Evolutionary conservation across 2,113 vertebrate species (phyloP), one percentile per base, ranked within the genome.

Genomic region (Crotalus horridus): DNA sequence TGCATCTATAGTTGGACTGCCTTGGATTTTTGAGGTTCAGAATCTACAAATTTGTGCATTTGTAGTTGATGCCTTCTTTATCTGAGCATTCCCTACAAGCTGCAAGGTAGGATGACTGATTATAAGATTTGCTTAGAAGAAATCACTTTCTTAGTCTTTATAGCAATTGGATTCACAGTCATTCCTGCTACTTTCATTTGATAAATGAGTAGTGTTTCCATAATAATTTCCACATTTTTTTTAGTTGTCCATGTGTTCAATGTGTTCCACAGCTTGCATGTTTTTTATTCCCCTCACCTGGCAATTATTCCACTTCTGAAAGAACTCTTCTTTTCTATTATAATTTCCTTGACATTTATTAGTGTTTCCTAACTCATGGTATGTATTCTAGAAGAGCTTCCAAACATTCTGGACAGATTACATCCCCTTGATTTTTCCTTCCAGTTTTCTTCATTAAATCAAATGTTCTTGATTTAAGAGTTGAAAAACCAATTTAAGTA

Each of bases 171-270:
- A 58, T 51, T 26, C 48, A 87, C 26, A 64, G 26, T 46, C 55
- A 87, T 29, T 11, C 39, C n/a, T 48, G 20, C 58, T 12, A 29
- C 53, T 55, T n/a, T 85, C 43, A 43, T 61, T 87, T 48, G n/a
- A n/a, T 15, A 51, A 53, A 24, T 43, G 46, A 55, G 51, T 55
- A 33, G 48, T 51, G 54, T 61, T 88, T 26, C n/a, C 33, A 54
- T 17, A 23, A 43, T 69, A n/a, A 54, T 33, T 74, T 69, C n/a
- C 51, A 46, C 64, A 88, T 74, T 74, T 61, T n/a, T 89, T 87
- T 43, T 3, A 43, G 3, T 1, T 0, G 0, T 0, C 0, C 15
- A 5, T 15, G 2, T n/a, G 46, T 48, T 91, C 90, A 59, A 8
- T n/a, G 53, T 56, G 4, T 43, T 91, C 39, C 54, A 48, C 54